Base-by-base conservation (phyloP, 2,888 invertebrate species). In the Nezara viridula region DNA sequence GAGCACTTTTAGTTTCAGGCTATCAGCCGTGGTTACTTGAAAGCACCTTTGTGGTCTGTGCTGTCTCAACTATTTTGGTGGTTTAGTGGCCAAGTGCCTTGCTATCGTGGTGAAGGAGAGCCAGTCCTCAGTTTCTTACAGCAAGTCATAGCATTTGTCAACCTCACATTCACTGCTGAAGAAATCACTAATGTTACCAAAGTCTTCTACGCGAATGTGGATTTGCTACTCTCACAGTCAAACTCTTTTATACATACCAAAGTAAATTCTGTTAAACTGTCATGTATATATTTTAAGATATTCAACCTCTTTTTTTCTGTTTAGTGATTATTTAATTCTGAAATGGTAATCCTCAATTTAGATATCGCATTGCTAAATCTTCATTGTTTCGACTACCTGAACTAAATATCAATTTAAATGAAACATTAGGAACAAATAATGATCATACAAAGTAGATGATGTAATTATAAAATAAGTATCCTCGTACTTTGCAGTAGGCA, bases 211-310 rank as follows among this genome's bases (percentile, higher is more conserved):
- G 94, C 94, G 90, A 95, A 96, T 91, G 94, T 95, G 73, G 95
- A 96, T 92, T 94, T 94, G 91, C 94, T 97, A 86, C 93, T 96
- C 91, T 94, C 94, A 91, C 95, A 94, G 91, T 94, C 95, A 52
- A 94, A 95, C 91, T 95, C 96, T 21, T 94, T 97, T 91, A 94
- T 96, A 90, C 95, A 95, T 93, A 95, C 96, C 93, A 95, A 96
- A 95, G 97, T 97, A 92, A 88, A 27, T 10, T 9, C 1, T 92
- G 93, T 92, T 89, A 16, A 60, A 32, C 27, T 16, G 73, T 16
- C 4, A 27, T 32, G 32, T 60, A 14, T 1, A 10, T 55, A n/a
- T 55, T n/a, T n/a, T n/a, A n/a, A n/a, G 14, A 14, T 55, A 55
- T n/a, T 55, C 55, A 55, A n/a, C n/a, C 24, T 19, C 6, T n/a